These are phyloP conservation scores for Ailurus styani DNA, from an alignment of 2,113 vertebrate genomes.

Conservation along the genomic window DNA sequence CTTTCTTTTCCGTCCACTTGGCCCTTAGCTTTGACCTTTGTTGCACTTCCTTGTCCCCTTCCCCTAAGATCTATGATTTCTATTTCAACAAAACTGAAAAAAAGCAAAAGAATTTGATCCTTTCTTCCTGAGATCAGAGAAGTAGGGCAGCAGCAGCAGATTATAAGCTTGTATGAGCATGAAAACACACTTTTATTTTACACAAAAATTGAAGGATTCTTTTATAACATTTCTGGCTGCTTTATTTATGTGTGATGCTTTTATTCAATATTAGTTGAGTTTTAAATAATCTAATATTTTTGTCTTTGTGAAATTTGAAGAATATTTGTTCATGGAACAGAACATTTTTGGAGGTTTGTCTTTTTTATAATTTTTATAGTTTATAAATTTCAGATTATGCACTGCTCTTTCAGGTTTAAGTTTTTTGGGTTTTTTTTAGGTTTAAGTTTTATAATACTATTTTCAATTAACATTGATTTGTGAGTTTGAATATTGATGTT, in stretches of 20 bases:
- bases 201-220: constrained; percentile 21
- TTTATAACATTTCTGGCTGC: background rate
- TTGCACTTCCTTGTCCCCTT: background rate
- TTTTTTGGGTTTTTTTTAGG: constrained; percentile 31
- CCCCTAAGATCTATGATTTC: constrained; percentile 8
- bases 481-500: background rate
- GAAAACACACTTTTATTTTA: constrained; percentile 32
- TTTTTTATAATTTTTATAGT: constrained; percentile 4
- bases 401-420: constrained; percentile 17
- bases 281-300: constrained; percentile 31
- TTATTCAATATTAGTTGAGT: background rate
- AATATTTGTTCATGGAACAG: background rate
- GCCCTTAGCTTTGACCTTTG: background rate
- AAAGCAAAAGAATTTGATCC: constrained; percentile 13
- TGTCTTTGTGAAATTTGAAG: constrained; percentile 25
- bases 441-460: constrained; percentile 10
- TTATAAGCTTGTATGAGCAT: background rate
- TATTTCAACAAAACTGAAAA: constrained; percentile 20
- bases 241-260: constrained; percentile 16
- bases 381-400: background rate
- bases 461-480: constrained; percentile 19
- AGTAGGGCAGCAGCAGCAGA: background rate
- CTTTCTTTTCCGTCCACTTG: background rate
- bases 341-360: background rate
- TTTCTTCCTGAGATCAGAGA: constrained; percentile 37